Percentiles rank a stretch among this genome's conserved stretches.
Conservation (phyloP, 2,888 invertebrate species). For the Deilephila elpenor region DNA sequence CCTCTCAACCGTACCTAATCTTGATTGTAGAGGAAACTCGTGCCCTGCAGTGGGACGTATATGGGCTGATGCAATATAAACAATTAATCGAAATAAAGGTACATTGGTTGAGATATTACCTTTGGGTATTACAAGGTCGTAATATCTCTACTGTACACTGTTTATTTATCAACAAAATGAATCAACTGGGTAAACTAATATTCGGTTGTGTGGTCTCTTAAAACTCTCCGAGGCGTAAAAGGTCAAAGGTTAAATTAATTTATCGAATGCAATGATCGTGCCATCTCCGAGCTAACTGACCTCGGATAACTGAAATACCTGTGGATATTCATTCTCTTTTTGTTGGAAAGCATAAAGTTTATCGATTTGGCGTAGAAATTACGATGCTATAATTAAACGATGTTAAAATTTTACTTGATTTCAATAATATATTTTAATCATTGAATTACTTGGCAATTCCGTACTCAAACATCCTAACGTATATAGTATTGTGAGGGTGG, state of each 20-base stretch:
- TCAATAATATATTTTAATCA: not conserved
- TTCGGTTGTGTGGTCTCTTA: no score
- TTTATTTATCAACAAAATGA: no score
- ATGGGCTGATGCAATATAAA: no score
- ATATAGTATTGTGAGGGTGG: not conserved
- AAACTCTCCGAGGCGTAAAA: not conserved
- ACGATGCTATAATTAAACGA: not conserved
- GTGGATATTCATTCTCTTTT: not conserved
- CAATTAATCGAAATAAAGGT: no score
- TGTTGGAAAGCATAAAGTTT: not conserved
- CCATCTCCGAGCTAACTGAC: not conserved
- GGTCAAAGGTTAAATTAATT: conserved; percentile 13
- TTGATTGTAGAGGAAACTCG: no score
- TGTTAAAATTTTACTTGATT: not conserved
- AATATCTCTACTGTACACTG: no score
- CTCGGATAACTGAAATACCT: not conserved
- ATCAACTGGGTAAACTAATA: no score
- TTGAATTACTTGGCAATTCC: not conserved
- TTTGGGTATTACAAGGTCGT: no score
- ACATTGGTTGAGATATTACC: no score
- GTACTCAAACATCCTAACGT: no score
- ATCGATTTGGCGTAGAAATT: not conserved
- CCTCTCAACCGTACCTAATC: no score
- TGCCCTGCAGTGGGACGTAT: no score
- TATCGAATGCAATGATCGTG: not conserved